Base-by-base conservation (phyloP, 2,113 vertebrate genomes). In the Megaceryle maxima region DNA sequence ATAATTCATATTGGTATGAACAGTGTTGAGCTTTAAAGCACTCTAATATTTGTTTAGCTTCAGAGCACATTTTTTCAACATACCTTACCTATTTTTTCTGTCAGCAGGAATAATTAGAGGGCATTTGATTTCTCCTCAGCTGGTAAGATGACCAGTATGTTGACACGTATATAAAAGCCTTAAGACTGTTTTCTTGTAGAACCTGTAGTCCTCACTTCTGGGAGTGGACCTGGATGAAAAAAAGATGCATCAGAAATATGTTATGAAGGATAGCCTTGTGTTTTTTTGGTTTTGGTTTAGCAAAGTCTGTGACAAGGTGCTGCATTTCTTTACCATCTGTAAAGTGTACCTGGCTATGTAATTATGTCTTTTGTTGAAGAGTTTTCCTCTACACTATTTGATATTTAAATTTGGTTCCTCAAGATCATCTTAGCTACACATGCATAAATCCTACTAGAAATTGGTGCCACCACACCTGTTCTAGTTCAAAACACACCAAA, bases 331-430 rank as follows among this genome's bases (percentile, higher is more conserved):
- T 80, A 56, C 56, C 46, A 44, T 79, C 56, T 93, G 43, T 81
- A 68, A 88, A 56, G 35, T 16, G 16, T 82, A 55, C 73, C 83
- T 94, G 59, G 10, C n/a, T 83, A n/a, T 41, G 24, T 33, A 88
- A 75, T 94, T 80, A 44, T 25, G 39, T 75, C 67, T 85, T 91
- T 85, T 56, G 31, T n/a, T 92, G 67, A 94, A 60, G n/a, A 21
- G 26, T 93, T 44, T 59, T 92, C 66, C 48, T 87, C 70, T 85
- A 72, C 12, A 21, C 11, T 44, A 20, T 72, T 91, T 75, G 75
- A 78, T 72, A 84, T 93, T 90, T 95, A 37, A 46, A 82, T 91
- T 83, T 88, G 4, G 21, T 94, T 91, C 69, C 67, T 91, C 8
- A 12, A 87, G 72, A 75, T 84, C 29, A 83, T 78, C 25, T 70